Evolutionary conservation across 2,888 invertebrate species (phyloP), one percentile per base, ranked within the genome.

Genomic region (Ditula angustiorana): DNA sequence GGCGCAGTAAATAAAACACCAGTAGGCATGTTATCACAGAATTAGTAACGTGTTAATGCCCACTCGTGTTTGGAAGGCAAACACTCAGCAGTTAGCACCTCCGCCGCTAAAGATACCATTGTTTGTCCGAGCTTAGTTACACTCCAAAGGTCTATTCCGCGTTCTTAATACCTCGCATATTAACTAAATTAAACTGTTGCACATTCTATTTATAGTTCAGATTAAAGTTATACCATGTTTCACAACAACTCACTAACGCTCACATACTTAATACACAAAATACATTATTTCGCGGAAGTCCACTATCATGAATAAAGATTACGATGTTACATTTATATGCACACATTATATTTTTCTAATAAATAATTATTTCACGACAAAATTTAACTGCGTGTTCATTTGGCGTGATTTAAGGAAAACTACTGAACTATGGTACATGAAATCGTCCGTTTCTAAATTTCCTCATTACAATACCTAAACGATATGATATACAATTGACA

Each of bases 31-130:
- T 64, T 64, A 57, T 23, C 50, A 24, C 44, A 26, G 63, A 57
- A 64, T 63, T 63, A 66, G 63, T 49, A 50, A 59, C n/a, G 60
- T 71, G 72, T 62, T 74, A 77, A 73, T 67, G 63, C 70, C 61
- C 61, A 30, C 50, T 30, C 23, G 46, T 79, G 78, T 85, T 83
- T 80, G 80, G 73, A 78, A 71, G 70, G 71, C 82, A 86, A 87
- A 86, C 79, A 84, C 60, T n/a, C n/a, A n/a, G 49, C 73, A 74
- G 73, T 88, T 88, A 87, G 73, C 87, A 77, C 82, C 80, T 82
- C 72, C 67, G 26, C 61, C 33, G 78, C 77, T 79, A 80, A 81
- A 81, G 72, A 77, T 67, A 71, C 77, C 77, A 75, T 83, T 82
- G 81, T 83, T 81, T 81, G 74, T 69, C 70, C 62, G 73, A 69